phyloP scores from a whole-genome alignment of 2,888 invertebrate species.

The Anoncus sp. region DNA sequence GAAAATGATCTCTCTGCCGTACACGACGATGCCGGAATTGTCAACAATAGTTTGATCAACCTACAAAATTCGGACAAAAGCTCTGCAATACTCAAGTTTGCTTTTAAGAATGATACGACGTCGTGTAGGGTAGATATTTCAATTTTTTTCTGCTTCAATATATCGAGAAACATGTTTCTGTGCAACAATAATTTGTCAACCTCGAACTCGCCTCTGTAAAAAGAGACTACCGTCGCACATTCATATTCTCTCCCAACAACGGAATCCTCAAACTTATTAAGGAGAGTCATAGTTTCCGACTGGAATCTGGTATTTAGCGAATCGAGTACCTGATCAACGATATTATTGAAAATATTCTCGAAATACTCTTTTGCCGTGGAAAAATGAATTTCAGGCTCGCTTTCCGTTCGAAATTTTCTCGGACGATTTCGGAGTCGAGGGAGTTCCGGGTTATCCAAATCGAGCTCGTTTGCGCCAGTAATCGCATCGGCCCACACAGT shows the following conservation, averaged over 20 bases:
- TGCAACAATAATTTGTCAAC: conserved; percentile 40
- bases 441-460: conserved; percentile 52
- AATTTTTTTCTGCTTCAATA: conserved; percentile 36
- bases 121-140: conserved; percentile 29
- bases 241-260: conserved; percentile 31
- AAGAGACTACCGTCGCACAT: conserved; percentile 29
- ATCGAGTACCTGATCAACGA: conserved; percentile 47
- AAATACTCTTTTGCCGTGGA: conserved; percentile 44
- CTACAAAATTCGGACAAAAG: conserved; percentile 40
- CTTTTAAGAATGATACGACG: conserved; percentile 48
- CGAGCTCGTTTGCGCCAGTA: conserved; percentile 34
- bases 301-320: conserved; percentile 50
- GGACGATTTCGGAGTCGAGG: conserved; percentile 27
- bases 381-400: conserved; percentile 27
- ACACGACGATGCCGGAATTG: conserved; percentile 55
- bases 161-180: conserved; percentile 48
- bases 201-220: conserved; percentile 30
- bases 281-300: conserved; percentile 42
- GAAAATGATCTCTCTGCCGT: conserved; percentile 56
- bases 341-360: conserved; percentile 52
- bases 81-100: conserved; percentile 30
- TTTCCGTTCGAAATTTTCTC: conserved; percentile 21
- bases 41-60: conserved; percentile 43
- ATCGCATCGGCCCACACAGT: conserved; percentile 33
- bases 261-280: conserved; percentile 48